A percentile compares a stretch with the other conserved stretches of the same genome.
phyloP scores from a whole-genome alignment of 2,797 vertebrate genomes.

The Pangasius macronema region DNA sequence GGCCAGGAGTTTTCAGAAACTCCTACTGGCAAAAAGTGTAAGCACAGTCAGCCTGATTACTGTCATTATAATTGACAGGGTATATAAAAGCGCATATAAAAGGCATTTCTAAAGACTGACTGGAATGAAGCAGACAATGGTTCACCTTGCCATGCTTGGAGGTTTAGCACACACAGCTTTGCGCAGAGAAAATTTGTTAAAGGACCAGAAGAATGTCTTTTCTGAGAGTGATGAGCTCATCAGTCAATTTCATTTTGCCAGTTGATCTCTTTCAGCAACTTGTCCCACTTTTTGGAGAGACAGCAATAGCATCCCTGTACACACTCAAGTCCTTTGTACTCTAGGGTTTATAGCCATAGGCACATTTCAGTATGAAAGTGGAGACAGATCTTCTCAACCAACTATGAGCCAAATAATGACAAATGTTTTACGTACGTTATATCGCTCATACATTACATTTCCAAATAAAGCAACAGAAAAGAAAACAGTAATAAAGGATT shows the following conservation, averaged over 20 bases:
- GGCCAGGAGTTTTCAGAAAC: not conserved
- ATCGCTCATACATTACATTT: not conserved
- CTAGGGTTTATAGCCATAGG: not conserved
- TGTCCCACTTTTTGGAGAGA: constrained; percentile 3
- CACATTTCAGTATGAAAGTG: not conserved
- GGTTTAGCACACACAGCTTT: not conserved
- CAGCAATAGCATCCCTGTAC: constrained; percentile 3
- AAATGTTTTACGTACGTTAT: not conserved
- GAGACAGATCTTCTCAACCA: not conserved
- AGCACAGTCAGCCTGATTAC: not conserved
- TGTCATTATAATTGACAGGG: not conserved
- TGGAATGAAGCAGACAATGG: not conserved
- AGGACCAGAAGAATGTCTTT: not conserved
- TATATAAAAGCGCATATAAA: not conserved
- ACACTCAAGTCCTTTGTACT: not conserved
- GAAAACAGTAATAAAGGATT: constrained; percentile 1
- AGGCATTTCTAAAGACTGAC: not conserved
- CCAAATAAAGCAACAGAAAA: not conserved
- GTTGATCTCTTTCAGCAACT: not conserved
- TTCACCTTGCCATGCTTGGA: not conserved
- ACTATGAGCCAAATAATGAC: not conserved
- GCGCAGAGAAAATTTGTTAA: not conserved
- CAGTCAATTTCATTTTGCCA: not conserved
- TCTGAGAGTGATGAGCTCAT: not conserved
- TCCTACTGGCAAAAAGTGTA: not conserved